Evolutionary conservation across 2,113 vertebrate genomes (phyloP), one percentile per base, ranked within the genome.

Genomic region (Forbesichthys agassizii): DNA sequence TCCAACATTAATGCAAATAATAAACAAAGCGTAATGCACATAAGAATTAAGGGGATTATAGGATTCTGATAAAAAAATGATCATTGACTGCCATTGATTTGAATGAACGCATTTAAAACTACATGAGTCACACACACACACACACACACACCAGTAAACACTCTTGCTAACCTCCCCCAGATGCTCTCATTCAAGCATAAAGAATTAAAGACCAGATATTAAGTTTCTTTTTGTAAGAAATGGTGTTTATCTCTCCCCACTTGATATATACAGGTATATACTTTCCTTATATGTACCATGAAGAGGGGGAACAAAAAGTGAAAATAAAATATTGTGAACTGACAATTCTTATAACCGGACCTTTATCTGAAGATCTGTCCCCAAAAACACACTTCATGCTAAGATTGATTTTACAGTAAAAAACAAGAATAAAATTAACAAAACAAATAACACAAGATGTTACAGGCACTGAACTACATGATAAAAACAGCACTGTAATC

Each of bases 191-290:
- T 57, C 4, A 16, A 47, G 42, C 6, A 36, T 4, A 48, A 42
- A 46, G 14, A 13, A 61, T 11, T 18, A 11, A 11, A 9, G 33
- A 48, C 36, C 12, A 49, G n/a, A 72, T 6, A 27, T 47, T 33
- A 36, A 16, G 0, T 13, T 3, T 11, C n/a, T 14, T 75, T 85
- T 82, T 72, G 69, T 81, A 87, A 87, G 79, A 91, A 88, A 90
- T 61, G 36, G 56, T 73, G 80, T 90, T 91, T 79, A 85, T 84
- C 80, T 63, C 74, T 80, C 74, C 33, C 68, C 66, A 69, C 82
- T 74, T 83, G 67, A 67, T 84, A 85, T 85, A 71, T 87, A 90
- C 79, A 86, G 64, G 66, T 77, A 77, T 18, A 55, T 55, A 78
- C 78, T 57, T 27, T 57, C 14, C 14, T 52, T 78, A 80, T 61